phyloP scores from a whole-genome alignment of 2,113 vertebrate species.

The Zapus hudsonius region DNA sequence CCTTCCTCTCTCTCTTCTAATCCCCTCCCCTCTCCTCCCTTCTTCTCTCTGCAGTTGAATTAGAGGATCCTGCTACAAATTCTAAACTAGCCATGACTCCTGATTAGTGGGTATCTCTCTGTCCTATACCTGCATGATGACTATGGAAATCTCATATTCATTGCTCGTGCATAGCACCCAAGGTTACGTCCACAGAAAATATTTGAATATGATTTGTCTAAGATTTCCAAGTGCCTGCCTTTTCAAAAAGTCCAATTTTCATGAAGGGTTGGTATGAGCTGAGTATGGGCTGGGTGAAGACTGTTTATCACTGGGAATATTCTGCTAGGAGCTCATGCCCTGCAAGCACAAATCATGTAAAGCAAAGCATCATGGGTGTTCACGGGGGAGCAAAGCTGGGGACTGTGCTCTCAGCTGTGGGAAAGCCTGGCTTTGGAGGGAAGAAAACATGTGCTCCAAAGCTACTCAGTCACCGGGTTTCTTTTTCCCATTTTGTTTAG shows the following conservation, averaged over 20 bases:
- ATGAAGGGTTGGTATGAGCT: neutral
- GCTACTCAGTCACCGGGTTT: no score
- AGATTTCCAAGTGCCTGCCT: neutral
- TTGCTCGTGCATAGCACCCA: neutral
- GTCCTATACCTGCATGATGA: neutral
- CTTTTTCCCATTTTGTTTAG: neutral
- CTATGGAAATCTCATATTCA: neutral
- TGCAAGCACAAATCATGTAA: neutral
- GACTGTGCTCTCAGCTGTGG: neutral
- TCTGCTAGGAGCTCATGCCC: neutral
- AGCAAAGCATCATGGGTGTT: neutral
- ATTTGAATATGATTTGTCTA: neutral
- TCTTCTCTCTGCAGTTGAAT: neutral
- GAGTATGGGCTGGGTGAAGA: neutral
- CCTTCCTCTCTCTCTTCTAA: neutral
- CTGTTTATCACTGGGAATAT: neutral
- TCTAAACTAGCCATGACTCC: neutral
- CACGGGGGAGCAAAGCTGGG: neutral
- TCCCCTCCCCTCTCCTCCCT: neutral
- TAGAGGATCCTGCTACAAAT: neutral
- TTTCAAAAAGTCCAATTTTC: neutral
- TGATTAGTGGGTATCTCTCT: neutral
- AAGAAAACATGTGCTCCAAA: neutral
- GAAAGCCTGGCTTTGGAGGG: neutral
- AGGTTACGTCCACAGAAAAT: neutral